These are phyloP conservation scores for Hipposideros larvatus DNA, from an alignment of 2,797 vertebrate species.

Conservation along the genomic window DNA sequence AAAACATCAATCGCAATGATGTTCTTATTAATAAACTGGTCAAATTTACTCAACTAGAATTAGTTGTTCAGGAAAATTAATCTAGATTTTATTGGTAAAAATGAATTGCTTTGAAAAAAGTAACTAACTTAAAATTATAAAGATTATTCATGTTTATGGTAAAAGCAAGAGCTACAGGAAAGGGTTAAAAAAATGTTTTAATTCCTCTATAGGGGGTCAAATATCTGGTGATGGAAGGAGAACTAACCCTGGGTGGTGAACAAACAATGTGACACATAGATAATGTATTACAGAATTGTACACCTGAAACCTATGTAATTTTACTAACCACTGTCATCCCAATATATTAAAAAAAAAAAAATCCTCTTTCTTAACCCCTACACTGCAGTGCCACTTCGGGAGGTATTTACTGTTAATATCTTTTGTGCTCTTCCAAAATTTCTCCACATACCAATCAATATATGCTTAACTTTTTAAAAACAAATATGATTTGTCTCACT, in stretches of 20 bases:
- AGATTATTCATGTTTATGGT: neutral
- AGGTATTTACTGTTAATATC: neutral
- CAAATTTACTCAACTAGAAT: constrained; percentile 5
- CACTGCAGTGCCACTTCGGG: neutral
- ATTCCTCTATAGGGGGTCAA: neutral
- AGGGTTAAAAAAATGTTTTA: neutral
- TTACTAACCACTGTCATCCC: too few species aligned
- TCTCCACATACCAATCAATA: neutral
- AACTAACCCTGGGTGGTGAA: too few species aligned
- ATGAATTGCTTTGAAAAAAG: neutral
- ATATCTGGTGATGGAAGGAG: too few species aligned
- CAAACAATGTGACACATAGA: too few species aligned
- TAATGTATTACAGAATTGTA: too few species aligned
- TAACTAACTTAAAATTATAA: neutral
- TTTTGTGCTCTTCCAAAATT: neutral
- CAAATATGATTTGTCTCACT: neutral
- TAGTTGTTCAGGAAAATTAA: constrained; percentile 2
- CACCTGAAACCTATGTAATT: too few species aligned
- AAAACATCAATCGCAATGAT: constrained; percentile 15
- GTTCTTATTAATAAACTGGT: neutral
- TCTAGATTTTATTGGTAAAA: constrained; percentile 4
- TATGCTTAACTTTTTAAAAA: neutral
- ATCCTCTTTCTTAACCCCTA: neutral
- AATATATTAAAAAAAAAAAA: too few species aligned
- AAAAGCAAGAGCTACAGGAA: neutral